Evolutionary conservation across 2,888 invertebrate species (phyloP), one percentile per base, ranked within the genome.

Genomic region (Desoria tigrina): DNA sequence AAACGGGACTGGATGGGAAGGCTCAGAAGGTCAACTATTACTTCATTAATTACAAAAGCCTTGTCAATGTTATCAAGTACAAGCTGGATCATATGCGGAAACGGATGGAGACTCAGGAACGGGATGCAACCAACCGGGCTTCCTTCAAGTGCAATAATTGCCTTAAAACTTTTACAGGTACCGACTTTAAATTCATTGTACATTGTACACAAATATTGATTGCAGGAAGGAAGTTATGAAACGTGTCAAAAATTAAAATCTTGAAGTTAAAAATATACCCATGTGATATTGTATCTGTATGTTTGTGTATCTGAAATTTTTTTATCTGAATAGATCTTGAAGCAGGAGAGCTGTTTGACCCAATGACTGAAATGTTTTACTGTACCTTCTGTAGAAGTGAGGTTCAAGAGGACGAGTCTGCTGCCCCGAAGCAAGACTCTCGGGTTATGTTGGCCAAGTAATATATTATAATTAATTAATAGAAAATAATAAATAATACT

Each of bases 21-120:
- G 92, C 94, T 37, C 94, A 93, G 78, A 92, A 94, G 84, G 94
- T 95, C 23, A 96, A 95, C 81, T 97, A 95, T 81, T 97, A 96
- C 81, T 97, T 94, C 79, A 96, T 97, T 76, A 96, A 96, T 81
- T 97, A 96, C 81, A 94, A 94, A 79, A 64, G 61, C 11, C 61
- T 75, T 2, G 96, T 97, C 3, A 97, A 97, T 83, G 94, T 97
- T 16, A 92, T 97, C 0, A 97, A 96, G 81, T 98, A 97, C 81
- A 97, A 97, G 82, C 82, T 98, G 79, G 96, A 97, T 82, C 85
- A 94, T 78, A 95, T 97, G 90, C 86, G 94, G 65, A 92, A 94
- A 79, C 88, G 94, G 76, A 89, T 98, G 86, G 97, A 97, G 81
- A 93, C 92, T 0, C 94, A 94, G 79, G 96, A 96, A 79, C 84